Percentiles rank a stretch among this genome's conserved stretches.
phyloP scores from a whole-genome alignment of 2,113 vertebrate species.

The Typhlomys cinereus region DNA sequence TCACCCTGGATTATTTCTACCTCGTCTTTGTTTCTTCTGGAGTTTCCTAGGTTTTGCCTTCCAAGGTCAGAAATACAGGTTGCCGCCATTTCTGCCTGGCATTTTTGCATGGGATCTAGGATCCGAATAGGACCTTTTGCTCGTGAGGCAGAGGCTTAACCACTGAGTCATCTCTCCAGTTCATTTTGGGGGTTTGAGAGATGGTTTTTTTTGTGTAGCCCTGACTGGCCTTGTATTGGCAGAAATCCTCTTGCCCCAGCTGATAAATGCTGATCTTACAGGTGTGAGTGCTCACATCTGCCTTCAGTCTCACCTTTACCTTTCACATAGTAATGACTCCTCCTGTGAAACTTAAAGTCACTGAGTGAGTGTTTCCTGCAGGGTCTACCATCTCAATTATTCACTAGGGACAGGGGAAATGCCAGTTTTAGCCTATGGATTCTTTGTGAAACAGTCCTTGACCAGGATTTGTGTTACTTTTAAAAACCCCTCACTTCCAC shows the following conservation, averaged over 20 bases:
- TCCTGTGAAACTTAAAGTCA: not conserved
- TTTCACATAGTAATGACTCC: not conserved
- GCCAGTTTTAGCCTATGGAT: not conserved
- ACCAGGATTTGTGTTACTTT: not conserved
- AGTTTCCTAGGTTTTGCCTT: too few species aligned
- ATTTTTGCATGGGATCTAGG: too few species aligned
- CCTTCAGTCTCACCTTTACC: not conserved
- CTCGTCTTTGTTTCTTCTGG: too few species aligned
- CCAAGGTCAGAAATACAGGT: too few species aligned
- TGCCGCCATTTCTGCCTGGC: too few species aligned
- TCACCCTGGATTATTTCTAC: too few species aligned
- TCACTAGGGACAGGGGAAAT: not conserved
- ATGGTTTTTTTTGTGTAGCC: not conserved
- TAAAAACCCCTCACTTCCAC: not conserved
- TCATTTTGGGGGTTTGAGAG: not conserved
- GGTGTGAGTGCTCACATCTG: not conserved
- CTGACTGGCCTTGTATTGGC: not conserved
- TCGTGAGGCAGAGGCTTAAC: too few species aligned
- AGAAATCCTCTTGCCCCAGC: not conserved
- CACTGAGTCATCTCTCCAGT: too few species aligned
- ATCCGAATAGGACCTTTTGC: too few species aligned
- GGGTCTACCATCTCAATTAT: not conserved
- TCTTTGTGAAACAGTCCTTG: not conserved
- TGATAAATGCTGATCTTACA: too few species aligned
- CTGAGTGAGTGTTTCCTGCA: not conserved